Evolutionary conservation across 2,113 vertebrate species (phyloP), one percentile per base, ranked within the genome.

Genomic region (Centropus unirufus): DNA sequence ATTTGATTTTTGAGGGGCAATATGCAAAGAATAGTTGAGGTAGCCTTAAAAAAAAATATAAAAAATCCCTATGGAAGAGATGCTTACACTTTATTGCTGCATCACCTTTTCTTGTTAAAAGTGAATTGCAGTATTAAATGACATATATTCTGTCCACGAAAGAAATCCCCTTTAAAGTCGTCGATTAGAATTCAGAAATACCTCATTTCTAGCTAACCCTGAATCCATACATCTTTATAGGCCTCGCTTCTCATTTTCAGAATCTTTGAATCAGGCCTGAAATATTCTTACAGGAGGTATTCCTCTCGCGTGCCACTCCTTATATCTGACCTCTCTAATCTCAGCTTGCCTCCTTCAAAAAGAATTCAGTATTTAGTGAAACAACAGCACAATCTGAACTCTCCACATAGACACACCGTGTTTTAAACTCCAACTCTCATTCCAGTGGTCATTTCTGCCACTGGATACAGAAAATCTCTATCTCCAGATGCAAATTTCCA

Each of bases 401-500:
- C 49, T 54, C 16, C 24, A 17, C 69, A 74, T 8, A 59, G 36
- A 67, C 63, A 62, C 8, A 40, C 19, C 27, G 9, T 26, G 40
- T 92, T 96, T 83, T 82, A 89, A 93, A 87, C 14, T 62, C 13
- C 17, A 82, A n/a, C 55, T 55, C 40, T 89, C 47, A 34, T 87
- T 93, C 47, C 16, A 82, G 14, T 51, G 72, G 44, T 88, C 61
- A 79, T 75, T 92, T 95, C 70, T 95, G 29, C 75, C 82, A 76
- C 59, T 70, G 92, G 42, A 83, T 27, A 74, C 44, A 89, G 62
- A 32, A 90, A 79, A 61, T n/a, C 44, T n/a, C 1, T 58, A 67
- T 66, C 61, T 96, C 88, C 51, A 90, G 39, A 79, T 88, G 58
- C n/a, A 86, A 96, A 90, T 75, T 86, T 68, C 61, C 79, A 39